A percentile compares a stretch with the other conserved stretches of the same genome.
Conservation (phyloP, 2,113 vertebrate species). For the Seriola aureovittata region DNA sequence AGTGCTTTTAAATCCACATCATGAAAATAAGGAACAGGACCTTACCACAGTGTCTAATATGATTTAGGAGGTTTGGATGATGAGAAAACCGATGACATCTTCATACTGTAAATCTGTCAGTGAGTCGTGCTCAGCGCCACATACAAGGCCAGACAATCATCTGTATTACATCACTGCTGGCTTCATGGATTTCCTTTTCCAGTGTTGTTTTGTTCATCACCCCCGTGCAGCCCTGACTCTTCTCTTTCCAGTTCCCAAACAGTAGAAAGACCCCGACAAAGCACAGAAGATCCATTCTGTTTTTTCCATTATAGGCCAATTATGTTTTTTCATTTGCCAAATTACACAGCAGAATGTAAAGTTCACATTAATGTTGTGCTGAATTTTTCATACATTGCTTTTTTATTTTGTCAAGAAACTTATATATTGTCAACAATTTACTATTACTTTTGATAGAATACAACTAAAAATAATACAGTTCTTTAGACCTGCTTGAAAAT, state of each 20-base stretch:
- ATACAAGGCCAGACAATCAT: not conserved
- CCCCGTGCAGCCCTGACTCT: not conserved
- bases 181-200: not conserved
- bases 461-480: not conserved
- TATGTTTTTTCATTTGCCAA: not conserved
- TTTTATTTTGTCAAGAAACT: no score
- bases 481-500: not conserved
- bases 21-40: no score
- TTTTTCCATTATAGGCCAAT: not conserved
- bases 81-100: not conserved
- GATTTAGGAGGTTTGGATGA: not conserved
- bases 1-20: no score
- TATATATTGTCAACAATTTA: no score
- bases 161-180: conserved; percentile 6
- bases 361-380: no score
- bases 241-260: not conserved
- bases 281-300: not conserved
- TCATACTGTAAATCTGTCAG: not conserved
- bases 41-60: no score
- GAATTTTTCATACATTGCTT: no score
- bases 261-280: not conserved
- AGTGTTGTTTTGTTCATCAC: not conserved
- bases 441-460: no score
- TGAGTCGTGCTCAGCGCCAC: not conserved
- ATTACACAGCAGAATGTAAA: not conserved